Conservation (phyloP, 30 jellyfish, hydroid and myxozoan genomes). For the Haliclystus octoradiatus region DNA sequence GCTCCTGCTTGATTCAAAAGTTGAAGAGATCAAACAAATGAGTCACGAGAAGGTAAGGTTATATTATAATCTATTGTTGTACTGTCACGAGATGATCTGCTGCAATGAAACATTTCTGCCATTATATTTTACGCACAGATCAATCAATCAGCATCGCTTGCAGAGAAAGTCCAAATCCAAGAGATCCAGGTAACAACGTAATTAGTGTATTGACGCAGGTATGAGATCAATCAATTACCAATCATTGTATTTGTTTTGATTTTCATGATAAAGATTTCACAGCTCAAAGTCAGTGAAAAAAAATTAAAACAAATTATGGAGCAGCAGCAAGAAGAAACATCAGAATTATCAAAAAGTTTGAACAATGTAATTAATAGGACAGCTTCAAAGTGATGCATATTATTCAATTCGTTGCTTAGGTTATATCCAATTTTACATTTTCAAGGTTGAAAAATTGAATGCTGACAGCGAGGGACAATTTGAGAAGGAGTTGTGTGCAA, state of each 20-base stretch:
- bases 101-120: slow-evolving; percentile 5
- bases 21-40: slow-evolving; percentile 26
- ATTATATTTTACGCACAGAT: neutral
- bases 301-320: slow-evolving; percentile 15
- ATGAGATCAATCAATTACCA: neutral
- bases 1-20: slow-evolving; percentile 41
- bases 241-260: neutral
- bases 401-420: no score
- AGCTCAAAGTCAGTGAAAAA: slow-evolving; percentile 25
- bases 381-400: neutral
- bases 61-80: slow-evolving; percentile 19
- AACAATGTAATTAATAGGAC: slow-evolving; percentile 17
- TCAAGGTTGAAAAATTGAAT: slow-evolving; percentile 56
- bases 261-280: slow-evolving; percentile 17
- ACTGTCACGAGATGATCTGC: slow-evolving; percentile 26
- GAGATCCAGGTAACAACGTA: neutral
- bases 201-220: neutral
- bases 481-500: slow-evolving; percentile 71
- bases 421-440: no score
- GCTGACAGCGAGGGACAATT: slow-evolving; percentile 59
- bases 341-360: slow-evolving; percentile 32
- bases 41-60: slow-evolving; percentile 44
- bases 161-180: no score
- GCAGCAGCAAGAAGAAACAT: slow-evolving; percentile 52
- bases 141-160: no score